A percentile compares a stretch with the other conserved stretches of the same genome.
Evolutionary conservation across 2,113 vertebrate genomes (phyloP).

Genomic region (Seriola dumerili): DNA sequence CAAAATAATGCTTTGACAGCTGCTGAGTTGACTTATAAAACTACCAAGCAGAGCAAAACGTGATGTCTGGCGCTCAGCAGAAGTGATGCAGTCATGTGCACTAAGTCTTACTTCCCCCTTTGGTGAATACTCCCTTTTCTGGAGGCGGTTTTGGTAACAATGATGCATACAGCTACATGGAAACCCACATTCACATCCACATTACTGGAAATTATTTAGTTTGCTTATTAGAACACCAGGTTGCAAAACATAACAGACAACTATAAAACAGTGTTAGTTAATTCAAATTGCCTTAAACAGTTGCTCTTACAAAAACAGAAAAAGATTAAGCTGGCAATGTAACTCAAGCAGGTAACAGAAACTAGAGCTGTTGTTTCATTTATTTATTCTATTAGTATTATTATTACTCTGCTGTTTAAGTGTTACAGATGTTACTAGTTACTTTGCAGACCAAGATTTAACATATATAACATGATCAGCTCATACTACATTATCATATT

Average conservation of each 20-base stretch:
- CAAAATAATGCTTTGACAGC: conserved; percentile 13
- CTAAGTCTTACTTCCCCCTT: conserved; percentile 23
- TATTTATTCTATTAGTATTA: not conserved
- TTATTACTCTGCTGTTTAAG: not conserved
- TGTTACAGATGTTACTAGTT: too few species aligned
- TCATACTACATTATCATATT: too few species aligned
- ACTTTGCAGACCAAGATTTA: too few species aligned
- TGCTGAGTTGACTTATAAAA: conserved; percentile 32
- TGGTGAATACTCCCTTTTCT: not conserved
- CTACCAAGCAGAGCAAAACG: not conserved
- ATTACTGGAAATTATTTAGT: not conserved
- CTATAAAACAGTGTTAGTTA: not conserved
- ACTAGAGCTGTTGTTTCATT: not conserved
- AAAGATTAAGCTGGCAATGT: too few species aligned
- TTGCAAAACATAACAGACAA: not conserved
- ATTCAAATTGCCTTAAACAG: not conserved
- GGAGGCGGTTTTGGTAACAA: too few species aligned
- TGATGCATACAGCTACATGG: not conserved
- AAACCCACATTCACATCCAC: not conserved
- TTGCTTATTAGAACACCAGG: not conserved
- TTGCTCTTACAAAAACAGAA: not conserved
- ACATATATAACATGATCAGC: too few species aligned
- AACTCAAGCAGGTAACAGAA: not conserved
- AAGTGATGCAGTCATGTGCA: conserved; percentile 9
- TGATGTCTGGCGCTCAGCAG: conserved; percentile 21